Base-by-base conservation (phyloP, 2,888 invertebrate species). In the Ophion ventricosus region DNA sequence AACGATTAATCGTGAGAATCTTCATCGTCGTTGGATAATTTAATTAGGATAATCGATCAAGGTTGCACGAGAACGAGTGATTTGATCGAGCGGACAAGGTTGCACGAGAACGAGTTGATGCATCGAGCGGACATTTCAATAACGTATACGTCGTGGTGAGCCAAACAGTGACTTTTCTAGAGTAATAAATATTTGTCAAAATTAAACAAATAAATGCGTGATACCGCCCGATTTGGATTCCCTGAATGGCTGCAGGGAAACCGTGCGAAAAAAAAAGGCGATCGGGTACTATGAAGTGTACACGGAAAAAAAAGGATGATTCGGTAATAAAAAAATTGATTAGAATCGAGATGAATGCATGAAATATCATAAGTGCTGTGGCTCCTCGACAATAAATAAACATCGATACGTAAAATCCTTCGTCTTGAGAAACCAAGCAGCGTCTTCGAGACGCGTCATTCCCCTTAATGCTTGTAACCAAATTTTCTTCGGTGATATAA, bases 161-260 rank as follows among this genome's bases (percentile, higher is more conserved):
- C 70, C 85, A 74, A 85, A 77, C 59, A 76, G 25, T 40, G 57
- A 72, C 69, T 84, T 82, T 73, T 77, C 26, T 17, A 77, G 80
- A 82, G 76, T 81, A 40, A 26, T 72, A 83, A 83, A 84, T 64
- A 23, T 14, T n/a, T 64, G 26, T 63, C 7, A 72, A 54, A 67
- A 54, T 70, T 54, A n/a, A n/a, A n/a, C 20, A 61, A 56, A 84
- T 66, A 61, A 79, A 59, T 54, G 20, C 70, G 82, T 29, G 81
- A 75, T 93, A 93, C 93, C 94, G 93, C 94, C 93, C 93, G 93
- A 87, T 87, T 89, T 93, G 94, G 94, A 94, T 95, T 94, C 92
- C 93, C 94, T 95, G 95, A 95, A 95, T 95, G 95, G 95, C 95
- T 95, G 95, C 95, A 95, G 95, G 93, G 94, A 94, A 94, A 94